These are phyloP conservation scores for Micropoecilia bifurca DNA, from an alignment of 2,797 vertebrate genomes.

Conservation along the genomic window DNA sequence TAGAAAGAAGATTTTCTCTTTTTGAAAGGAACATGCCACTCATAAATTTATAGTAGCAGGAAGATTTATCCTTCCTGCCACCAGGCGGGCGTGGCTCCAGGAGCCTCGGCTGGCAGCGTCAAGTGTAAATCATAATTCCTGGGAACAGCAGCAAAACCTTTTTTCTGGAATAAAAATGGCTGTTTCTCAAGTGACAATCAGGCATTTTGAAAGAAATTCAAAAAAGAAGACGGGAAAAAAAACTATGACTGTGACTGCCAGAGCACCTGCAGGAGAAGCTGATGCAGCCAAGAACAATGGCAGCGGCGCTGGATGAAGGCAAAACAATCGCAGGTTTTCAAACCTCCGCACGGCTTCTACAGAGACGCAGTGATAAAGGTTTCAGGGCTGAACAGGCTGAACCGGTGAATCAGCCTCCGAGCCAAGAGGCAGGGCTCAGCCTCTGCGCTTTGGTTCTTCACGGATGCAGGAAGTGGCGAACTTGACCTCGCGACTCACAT, in stretches of 20 bases:
- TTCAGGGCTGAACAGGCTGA: background rate
- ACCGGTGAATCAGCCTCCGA: background rate
- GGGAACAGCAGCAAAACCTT: background rate
- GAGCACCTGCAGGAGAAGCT: background rate
- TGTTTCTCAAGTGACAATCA: background rate
- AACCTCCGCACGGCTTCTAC: background rate
- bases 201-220: background rate
- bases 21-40: background rate
- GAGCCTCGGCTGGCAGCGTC: background rate
- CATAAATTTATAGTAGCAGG: background rate
- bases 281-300: background rate
- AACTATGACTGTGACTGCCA: background rate
- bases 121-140: background rate
- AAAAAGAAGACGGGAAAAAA: background rate
- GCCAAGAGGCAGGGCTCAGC: background rate
- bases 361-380: background rate
- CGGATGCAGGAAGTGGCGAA: background rate
- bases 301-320: background rate
- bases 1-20: background rate
- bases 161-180: background rate
- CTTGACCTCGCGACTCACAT: background rate
- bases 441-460: background rate
- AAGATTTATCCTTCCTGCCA: background rate
- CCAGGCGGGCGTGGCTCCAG: background rate
- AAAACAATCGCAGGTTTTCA: conserved; percentile 1